A percentile compares a stretch with the other conserved stretches of the same genome.
phyloP scores from a whole-genome alignment of 2,113 vertebrate genomes.

The Ceyx cyanopectus region DNA sequence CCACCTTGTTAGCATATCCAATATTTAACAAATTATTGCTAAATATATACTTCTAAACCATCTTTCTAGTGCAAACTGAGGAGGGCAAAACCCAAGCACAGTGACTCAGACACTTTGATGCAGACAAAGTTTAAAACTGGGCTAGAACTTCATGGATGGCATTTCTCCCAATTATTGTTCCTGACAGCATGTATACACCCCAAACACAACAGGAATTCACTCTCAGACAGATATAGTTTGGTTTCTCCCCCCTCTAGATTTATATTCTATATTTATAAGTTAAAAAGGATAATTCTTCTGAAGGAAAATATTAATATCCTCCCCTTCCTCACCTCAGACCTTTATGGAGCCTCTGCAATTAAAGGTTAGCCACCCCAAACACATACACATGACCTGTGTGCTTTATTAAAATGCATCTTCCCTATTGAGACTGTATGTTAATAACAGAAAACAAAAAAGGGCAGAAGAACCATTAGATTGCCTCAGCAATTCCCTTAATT shows the following conservation, averaged over 20 bases:
- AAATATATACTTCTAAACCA: neutral
- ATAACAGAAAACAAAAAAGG: neutral
- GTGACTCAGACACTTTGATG: neutral
- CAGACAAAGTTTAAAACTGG: neutral
- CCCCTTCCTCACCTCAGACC: neutral
- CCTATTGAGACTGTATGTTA: neutral
- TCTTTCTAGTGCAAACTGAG: neutral
- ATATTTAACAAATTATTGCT: neutral
- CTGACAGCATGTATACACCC: neutral
- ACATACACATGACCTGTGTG: neutral
- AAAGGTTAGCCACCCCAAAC: conserved; percentile 18
- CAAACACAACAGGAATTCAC: neutral
- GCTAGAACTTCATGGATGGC: neutral
- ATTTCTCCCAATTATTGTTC: neutral
- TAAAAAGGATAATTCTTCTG: neutral
- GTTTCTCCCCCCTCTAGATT: neutral
- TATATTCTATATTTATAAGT: neutral
- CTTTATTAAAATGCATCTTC: conserved; percentile 16
- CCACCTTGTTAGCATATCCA: neutral
- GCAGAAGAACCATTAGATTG: neutral
- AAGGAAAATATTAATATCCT: neutral
- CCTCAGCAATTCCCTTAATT: neutral
- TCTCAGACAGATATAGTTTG: neutral
- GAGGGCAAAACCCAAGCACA: neutral
- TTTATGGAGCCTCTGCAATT: neutral